Evolutionary conservation across 2,888 invertebrate genomes (phyloP).

Genomic region (Monochamus alternatus): DNA sequence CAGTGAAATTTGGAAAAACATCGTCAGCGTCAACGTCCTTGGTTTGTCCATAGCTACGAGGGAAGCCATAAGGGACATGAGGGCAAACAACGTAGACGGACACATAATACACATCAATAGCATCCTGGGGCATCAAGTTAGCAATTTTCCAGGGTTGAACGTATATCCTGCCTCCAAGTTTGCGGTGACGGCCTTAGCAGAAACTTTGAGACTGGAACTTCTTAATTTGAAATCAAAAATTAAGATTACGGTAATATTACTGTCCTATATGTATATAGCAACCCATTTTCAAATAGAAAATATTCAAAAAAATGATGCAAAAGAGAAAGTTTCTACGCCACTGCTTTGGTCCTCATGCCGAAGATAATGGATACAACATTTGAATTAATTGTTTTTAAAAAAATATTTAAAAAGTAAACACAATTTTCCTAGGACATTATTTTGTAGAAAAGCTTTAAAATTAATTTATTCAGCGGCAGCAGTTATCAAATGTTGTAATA

Average conservation of each 20-base stretch:
- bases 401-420: too few species aligned
- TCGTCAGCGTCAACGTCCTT: constrained; percentile 53
- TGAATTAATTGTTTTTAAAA: too few species aligned
- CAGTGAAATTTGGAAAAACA: constrained; percentile 48
- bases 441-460: too few species aligned
- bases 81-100: constrained; percentile 51
- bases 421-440: too few species aligned
- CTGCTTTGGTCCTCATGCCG: too few species aligned
- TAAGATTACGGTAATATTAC: constrained; percentile 53
- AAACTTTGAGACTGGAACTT: constrained; percentile 53
- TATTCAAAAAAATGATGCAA: background rate
- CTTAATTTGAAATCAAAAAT: constrained; percentile 44
- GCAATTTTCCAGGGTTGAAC: constrained; percentile 46
- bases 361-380: too few species aligned
- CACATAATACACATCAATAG: constrained; percentile 59
- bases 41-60: constrained; percentile 56
- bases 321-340: background rate
- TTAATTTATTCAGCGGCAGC: too few species aligned
- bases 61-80: constrained; percentile 57
- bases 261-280: background rate
- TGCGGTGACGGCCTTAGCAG: constrained; percentile 55
- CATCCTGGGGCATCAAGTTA: constrained; percentile 53
- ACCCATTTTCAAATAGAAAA: too few species aligned
- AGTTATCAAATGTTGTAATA: too few species aligned
- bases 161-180: constrained; percentile 54